Evolutionary conservation across 2,797 vertebrate genomes (phyloP), one percentile per base, ranked within the genome.

Genomic region (Amblyopsis hoosieri): DNA sequence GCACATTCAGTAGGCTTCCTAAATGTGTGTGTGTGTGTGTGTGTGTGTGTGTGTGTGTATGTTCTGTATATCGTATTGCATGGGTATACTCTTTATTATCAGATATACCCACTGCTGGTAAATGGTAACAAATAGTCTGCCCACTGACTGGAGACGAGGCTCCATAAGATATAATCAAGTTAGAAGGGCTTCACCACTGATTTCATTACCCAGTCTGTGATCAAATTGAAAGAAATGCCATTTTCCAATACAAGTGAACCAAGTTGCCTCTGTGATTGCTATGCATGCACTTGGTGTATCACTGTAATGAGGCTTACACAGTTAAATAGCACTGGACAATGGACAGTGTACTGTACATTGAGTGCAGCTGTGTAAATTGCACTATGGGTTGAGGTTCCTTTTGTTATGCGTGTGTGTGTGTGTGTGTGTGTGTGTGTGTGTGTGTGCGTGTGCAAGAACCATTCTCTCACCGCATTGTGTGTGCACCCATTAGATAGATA

Each of bases 51-150:
- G 57, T 70, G 66, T 19, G 53, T 55, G 45, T 3, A 0, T 33
- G 57, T 0, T 31, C 64, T 1, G 12, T 15, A 64, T 67, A 85
- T 90, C 69, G 4, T 56, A 55, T 89, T 82, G 64, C 83, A 71
- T 12, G 60, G 72, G 77, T 71, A 73, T 52, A 57, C 69, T 81
- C 74, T 79, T 85, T 64, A 82, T 86, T 83, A 87, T 87, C 78
- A 76, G 82, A 85, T 80, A 70, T 23, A 23, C 23, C 74, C 75
- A 67, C 64, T 69, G 70, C 74, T 75, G 82, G 82, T 87, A 87
- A 87, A 87, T 72, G 81, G 80, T 76, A 83, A 85, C 83, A 78
- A 83, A 88, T 78, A 83, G 64, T 77, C 64, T 71, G 72, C 1
- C 57, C 33, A 8, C 52, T 66, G 75, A 83, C 72, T 71, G 64